These are phyloP conservation scores for Tortrix viridana DNA, from an alignment of 2,888 invertebrate genomes.

Conservation along the genomic window DNA sequence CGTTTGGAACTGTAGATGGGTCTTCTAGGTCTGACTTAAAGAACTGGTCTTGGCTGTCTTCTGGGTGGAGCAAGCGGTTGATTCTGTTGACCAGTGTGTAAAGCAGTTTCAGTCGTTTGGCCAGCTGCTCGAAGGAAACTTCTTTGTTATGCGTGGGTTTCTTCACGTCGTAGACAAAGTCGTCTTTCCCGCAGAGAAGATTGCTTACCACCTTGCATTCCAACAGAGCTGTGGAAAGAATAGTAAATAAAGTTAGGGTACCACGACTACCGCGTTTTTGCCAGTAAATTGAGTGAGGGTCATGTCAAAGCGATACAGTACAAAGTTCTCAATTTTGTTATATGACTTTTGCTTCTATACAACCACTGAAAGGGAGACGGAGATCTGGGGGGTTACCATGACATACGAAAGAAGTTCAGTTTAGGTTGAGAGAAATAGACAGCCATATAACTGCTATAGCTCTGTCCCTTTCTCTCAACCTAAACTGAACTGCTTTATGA, in stretches of 20 bases:
- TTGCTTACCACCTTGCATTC: slow-evolving; percentile 77
- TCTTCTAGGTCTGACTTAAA: slow-evolving; percentile 57
- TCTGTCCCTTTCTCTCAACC: too few relatives aligned
- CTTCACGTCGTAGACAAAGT: slow-evolving; percentile 57
- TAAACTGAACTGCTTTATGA: too few relatives aligned
- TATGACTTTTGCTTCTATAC: too few relatives aligned
- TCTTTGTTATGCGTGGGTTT: slow-evolving; percentile 49
- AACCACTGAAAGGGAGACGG: too few relatives aligned
- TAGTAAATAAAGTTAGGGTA: background rate
- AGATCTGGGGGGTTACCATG: too few relatives aligned
- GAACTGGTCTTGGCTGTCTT: slow-evolving; percentile 64
- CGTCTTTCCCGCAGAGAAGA: slow-evolving; percentile 53
- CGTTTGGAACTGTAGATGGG: slow-evolving; percentile 47
- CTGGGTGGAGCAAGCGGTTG: slow-evolving; percentile 61
- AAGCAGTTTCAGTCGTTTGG: slow-evolving; percentile 69
- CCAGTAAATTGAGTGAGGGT: too few relatives aligned
- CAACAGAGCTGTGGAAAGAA: slow-evolving; percentile 57
- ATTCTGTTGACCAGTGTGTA: slow-evolving; percentile 70
- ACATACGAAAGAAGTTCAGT: too few relatives aligned
- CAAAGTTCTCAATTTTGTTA: too few relatives aligned
- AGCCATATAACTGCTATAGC: too few relatives aligned
- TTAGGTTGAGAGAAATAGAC: too few relatives aligned
- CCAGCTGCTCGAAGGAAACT: slow-evolving; percentile 58
- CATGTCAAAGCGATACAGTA: too few relatives aligned
- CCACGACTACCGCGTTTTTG: too few relatives aligned